These are phyloP conservation scores for Pipistrellus pygmaeus DNA, from an alignment of 2,797 vertebrate species.

Conservation along the genomic window DNA sequence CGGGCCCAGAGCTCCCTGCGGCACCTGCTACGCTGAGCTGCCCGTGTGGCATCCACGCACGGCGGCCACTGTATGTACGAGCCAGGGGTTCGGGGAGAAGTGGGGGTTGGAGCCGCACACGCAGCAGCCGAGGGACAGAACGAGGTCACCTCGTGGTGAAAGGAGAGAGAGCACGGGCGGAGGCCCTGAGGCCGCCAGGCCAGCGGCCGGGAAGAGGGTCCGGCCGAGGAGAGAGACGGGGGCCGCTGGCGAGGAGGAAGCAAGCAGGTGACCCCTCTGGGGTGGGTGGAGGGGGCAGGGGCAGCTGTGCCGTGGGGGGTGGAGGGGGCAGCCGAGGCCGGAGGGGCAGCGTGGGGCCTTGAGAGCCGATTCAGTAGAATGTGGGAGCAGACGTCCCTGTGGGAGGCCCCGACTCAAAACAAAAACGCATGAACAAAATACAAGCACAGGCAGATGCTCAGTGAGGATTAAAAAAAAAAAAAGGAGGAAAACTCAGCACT, in stretches of 20 bases:
- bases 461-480: background rate
- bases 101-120: background rate
- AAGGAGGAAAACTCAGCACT: background rate
- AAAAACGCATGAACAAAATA: background rate
- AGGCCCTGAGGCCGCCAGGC: background rate
- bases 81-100: background rate
- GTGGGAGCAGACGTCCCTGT: background rate
- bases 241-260: background rate
- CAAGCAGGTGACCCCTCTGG: rapidly evolving
- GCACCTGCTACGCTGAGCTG: background rate
- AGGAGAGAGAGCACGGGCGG: background rate
- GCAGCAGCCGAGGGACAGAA: background rate
- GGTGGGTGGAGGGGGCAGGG: background rate
- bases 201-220: background rate
- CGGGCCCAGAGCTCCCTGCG: background rate
- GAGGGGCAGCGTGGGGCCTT: background rate
- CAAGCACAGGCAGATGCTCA: background rate
- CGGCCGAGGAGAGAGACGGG: background rate
- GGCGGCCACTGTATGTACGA: background rate
- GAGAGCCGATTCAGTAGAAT: rapidly evolving
- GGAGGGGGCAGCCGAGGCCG: background rate
- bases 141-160: rapidly evolving
- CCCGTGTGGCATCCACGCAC: rapidly evolving
- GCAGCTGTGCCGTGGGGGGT: background rate
- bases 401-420: background rate